These are phyloP conservation scores for Thaumetopoea pityocampa DNA, from an alignment of 1,140 invertebrate species.

Conservation along the genomic window DNA sequence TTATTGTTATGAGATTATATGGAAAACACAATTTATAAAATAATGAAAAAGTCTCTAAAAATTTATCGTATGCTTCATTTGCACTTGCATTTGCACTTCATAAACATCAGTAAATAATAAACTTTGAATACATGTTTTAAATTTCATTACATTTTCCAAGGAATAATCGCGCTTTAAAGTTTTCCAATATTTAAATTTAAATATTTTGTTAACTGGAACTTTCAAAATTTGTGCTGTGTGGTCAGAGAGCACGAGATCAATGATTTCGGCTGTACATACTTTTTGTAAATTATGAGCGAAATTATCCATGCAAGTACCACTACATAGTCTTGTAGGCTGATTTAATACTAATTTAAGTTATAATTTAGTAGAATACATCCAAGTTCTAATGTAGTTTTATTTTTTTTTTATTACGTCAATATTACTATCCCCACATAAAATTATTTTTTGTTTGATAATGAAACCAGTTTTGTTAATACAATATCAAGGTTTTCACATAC, in stretches of 20 bases:
- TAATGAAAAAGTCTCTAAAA: slow-evolving; percentile 16
- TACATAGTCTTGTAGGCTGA: slow-evolving; percentile 16
- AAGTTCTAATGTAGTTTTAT: slow-evolving; percentile 10
- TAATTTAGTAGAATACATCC: slow-evolving; percentile 13
- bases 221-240: slow-evolving; percentile 13
- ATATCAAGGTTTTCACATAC: too few relatives aligned
- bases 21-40: slow-evolving; percentile 28
- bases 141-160: slow-evolving; percentile 18
- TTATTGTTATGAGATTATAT: slow-evolving; percentile 4
- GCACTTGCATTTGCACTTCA: slow-evolving; percentile 1
- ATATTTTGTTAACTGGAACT: slow-evolving; percentile 9
- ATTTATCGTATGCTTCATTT: slow-evolving; percentile 13
- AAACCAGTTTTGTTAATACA: too few relatives aligned
- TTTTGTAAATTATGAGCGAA: slow-evolving; percentile 14
- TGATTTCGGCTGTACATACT: slow-evolving; percentile 8
- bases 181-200: slow-evolving; percentile 9
- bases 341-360: slow-evolving; percentile 18
- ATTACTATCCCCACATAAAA: slow-evolving; percentile 20
- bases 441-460: slow-evolving; percentile 7
- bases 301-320: slow-evolving; percentile 24
- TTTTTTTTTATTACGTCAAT: slow-evolving; percentile 18
- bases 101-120: slow-evolving; percentile 18
- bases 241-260: slow-evolving; percentile 22
- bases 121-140: slow-evolving; percentile 10
- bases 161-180: slow-evolving; percentile 12